Evolutionary conservation across 2,113 vertebrate species (phyloP).

Genomic region (Theristicus caerulescens): DNA sequence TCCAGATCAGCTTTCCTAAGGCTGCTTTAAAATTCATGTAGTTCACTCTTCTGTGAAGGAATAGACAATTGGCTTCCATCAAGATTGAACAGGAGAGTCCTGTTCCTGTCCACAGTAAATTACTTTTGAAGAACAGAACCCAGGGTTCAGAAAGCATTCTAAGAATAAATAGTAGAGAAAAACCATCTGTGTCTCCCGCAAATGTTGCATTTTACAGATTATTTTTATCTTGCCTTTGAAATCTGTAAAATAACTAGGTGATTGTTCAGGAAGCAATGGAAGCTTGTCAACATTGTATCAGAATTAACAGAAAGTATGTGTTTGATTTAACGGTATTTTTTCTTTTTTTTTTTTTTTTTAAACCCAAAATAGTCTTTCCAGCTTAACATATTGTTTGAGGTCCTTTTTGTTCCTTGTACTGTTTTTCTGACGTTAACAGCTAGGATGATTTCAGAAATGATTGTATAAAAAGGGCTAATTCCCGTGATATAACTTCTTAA

Average conservation of each 20-base stretch:
- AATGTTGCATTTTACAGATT: neutral
- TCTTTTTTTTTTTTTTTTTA: neutral
- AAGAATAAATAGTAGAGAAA: neutral
- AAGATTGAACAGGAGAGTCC: neutral
- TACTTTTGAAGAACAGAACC: neutral
- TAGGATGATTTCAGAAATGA: neutral
- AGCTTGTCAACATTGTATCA: neutral
- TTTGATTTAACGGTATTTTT: neutral
- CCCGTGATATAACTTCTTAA: neutral
- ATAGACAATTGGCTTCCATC: neutral
- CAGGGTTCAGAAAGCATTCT: neutral
- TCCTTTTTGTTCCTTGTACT: neutral
- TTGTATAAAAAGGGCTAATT: neutral
- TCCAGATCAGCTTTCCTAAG: slow-evolving; percentile 10
- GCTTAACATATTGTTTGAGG: neutral
- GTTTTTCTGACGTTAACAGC: neutral
- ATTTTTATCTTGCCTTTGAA: neutral
- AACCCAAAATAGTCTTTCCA: neutral
- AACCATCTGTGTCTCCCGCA: neutral
- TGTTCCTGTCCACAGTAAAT: neutral
- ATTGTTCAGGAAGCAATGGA: neutral
- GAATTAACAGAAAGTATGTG: neutral
- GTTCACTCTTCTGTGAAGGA: neutral
- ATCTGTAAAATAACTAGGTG: neutral
- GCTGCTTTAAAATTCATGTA: neutral